A percentile compares a stretch with the other conserved stretches of the same genome.
These are phyloP conservation scores for Struthidea cinerea DNA, from an alignment of 2,113 vertebrate genomes.

Conservation along the genomic window DNA sequence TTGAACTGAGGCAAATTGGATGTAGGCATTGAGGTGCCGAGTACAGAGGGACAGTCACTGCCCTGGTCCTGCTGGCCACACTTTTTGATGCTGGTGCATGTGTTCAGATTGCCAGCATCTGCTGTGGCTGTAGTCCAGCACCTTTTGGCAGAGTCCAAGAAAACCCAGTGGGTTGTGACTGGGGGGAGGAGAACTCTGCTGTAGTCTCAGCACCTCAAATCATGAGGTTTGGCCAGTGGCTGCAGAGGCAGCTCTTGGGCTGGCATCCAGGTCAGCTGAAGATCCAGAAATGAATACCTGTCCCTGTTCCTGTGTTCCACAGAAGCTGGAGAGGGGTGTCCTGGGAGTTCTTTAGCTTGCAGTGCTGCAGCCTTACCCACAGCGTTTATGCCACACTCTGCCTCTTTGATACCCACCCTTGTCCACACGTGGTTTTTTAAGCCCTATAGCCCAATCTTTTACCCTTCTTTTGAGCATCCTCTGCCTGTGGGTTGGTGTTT, in stretches of 20 bases:
- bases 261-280: neutral
- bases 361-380: neutral
- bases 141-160: neutral
- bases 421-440: neutral
- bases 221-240: rapidly evolving
- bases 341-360: neutral
- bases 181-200: neutral
- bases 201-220: neutral
- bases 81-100: neutral
- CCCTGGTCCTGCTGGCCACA: neutral
- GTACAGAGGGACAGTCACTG: neutral
- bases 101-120: neutral
- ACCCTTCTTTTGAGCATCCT: neutral
- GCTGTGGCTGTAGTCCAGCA: neutral
- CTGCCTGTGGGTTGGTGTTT: neutral
- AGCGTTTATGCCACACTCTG: neutral
- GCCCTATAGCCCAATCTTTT: neutral
- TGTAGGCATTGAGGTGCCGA: neutral
- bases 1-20: neutral
- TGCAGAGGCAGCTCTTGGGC: neutral
- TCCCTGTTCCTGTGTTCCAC: neutral
- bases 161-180: neutral
- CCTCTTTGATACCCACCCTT: neutral
- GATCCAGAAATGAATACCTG: neutral
- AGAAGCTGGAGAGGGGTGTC: neutral